Evolutionary conservation across 92 coral and sea anemone genomes (phyloP).

Genomic region (Plumapathes pennacea): DNA sequence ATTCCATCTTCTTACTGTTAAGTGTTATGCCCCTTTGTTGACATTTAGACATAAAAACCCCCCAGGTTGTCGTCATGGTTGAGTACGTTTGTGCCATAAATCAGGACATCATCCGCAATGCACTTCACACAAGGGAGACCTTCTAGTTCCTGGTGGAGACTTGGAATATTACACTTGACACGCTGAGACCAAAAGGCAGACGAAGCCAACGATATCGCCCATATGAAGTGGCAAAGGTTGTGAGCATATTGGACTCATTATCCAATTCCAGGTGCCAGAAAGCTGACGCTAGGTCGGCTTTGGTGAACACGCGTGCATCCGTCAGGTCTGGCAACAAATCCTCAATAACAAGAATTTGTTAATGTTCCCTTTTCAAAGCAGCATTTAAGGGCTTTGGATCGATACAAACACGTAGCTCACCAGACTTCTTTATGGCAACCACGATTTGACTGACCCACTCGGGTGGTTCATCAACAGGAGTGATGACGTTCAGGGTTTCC

Average conservation of each 20-base stretch:
- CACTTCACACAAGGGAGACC: too few species aligned
- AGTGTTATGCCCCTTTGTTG: slow-evolving; percentile 7
- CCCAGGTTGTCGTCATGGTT: slow-evolving; percentile 1
- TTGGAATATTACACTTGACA: slow-evolving; percentile 21
- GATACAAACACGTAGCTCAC: slow-evolving; percentile 3
- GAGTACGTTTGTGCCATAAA: neutral
- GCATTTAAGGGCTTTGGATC: slow-evolving; percentile 9
- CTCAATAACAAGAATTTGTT: slow-evolving; percentile 2
- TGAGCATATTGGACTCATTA: slow-evolving; percentile 9
- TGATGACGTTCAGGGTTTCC: slow-evolving; percentile 14
- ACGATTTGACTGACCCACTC: too few species aligned
- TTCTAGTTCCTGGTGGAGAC: slow-evolving; percentile 14
- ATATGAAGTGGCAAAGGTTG: slow-evolving; percentile 11
- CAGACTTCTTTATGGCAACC: too few species aligned
- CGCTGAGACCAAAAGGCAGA: slow-evolving; percentile 18
- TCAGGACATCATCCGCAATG: too few species aligned
- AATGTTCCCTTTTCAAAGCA: slow-evolving; percentile 7
- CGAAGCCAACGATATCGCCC: slow-evolving; percentile 23
- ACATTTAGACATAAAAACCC: neutral
- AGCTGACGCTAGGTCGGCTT: slow-evolving; percentile 2
- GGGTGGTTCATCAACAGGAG: too few species aligned
- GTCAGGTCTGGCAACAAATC: slow-evolving; percentile 12
- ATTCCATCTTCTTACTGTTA: neutral
- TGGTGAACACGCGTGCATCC: slow-evolving; percentile 18
- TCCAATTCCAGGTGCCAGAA: slow-evolving; percentile 16